A percentile compares a stretch with the other conserved stretches of the same genome.
Evolutionary conservation across 1,140 invertebrate genomes (phyloP).

Genomic region (Drosophila nigromelanica): DNA sequence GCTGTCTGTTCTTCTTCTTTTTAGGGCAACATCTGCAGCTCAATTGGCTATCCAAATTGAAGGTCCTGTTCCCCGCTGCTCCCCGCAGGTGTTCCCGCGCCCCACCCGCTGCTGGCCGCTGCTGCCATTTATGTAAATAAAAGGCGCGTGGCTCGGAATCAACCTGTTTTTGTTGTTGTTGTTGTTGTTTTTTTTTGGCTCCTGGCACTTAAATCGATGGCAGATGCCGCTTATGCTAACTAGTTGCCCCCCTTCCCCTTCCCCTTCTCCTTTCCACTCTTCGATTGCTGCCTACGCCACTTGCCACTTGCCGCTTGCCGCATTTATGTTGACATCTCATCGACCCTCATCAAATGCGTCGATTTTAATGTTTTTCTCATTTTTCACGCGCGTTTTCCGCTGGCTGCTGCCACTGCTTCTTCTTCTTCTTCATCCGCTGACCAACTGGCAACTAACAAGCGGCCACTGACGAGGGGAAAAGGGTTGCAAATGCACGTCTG

Average conservation of each 20-base stretch:
- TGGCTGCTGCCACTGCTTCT: slow-evolving; percentile 20
- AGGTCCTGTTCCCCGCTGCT: background rate
- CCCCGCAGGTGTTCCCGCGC: no score
- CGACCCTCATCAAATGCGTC: slow-evolving; percentile 73
- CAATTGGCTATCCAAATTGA: background rate
- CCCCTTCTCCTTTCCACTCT: background rate
- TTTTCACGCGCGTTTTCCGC: slow-evolving; percentile 61
- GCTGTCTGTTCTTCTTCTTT: background rate
- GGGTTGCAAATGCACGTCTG: slow-evolving; percentile 40
- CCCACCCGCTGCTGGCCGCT: background rate
- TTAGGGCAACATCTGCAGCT: slow-evolving; percentile 1
- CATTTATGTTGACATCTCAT: slow-evolving; percentile 57
- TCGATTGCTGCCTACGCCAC: background rate
- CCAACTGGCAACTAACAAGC: slow-evolving; percentile 37
- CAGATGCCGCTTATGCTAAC: slow-evolving; percentile 46
- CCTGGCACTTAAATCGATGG: background rate
- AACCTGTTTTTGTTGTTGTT: slow-evolving; percentile 31
- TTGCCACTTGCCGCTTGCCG: slow-evolving; percentile 11
- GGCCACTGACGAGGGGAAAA: slow-evolving; percentile 8
- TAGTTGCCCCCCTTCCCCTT: slow-evolving; percentile 13
- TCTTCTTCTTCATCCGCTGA: slow-evolving; percentile 17
- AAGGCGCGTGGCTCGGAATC: slow-evolving; percentile 47
- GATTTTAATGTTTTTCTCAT: slow-evolving; percentile 69
- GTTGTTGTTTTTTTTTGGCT: slow-evolving; percentile 11
- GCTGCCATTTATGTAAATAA: slow-evolving; percentile 60